These are phyloP conservation scores for Sphecodes monilicornis DNA, from an alignment of 2,888 invertebrate genomes.

Conservation along the genomic window DNA sequence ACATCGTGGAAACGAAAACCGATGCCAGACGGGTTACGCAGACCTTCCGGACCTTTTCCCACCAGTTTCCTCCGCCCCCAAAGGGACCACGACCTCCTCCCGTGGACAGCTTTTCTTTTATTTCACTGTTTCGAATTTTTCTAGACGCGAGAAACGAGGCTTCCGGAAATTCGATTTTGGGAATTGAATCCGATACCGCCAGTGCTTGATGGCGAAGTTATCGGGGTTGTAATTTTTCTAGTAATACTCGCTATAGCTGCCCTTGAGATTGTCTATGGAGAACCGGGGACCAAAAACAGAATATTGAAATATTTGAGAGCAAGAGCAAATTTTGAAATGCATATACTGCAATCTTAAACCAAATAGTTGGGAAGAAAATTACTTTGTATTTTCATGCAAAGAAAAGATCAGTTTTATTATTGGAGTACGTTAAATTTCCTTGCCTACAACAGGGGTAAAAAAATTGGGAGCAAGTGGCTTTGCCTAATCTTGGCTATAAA, in stretches of 20 bases:
- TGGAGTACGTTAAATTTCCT: no score
- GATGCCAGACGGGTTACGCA: conserved; percentile 21
- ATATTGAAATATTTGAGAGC: background rate
- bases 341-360: background rate
- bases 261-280: background rate
- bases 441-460: no score
- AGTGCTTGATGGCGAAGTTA: background rate
- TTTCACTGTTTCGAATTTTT: background rate
- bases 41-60: conserved; percentile 5
- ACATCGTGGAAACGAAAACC: conserved; percentile 50
- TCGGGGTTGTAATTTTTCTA: background rate
- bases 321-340: background rate
- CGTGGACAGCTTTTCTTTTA: background rate
- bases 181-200: background rate
- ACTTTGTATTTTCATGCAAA: no score
- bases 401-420: no score
- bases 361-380: background rate
- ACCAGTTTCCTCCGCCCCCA: background rate
- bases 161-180: background rate
- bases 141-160: background rate
- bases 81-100: background rate
- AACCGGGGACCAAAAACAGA: background rate
- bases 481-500: no score
- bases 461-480: no score
- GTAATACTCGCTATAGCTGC: background rate